These are phyloP conservation scores for Apis laboriosa DNA, from an alignment of 1,140 invertebrate species.

Conservation along the genomic window DNA sequence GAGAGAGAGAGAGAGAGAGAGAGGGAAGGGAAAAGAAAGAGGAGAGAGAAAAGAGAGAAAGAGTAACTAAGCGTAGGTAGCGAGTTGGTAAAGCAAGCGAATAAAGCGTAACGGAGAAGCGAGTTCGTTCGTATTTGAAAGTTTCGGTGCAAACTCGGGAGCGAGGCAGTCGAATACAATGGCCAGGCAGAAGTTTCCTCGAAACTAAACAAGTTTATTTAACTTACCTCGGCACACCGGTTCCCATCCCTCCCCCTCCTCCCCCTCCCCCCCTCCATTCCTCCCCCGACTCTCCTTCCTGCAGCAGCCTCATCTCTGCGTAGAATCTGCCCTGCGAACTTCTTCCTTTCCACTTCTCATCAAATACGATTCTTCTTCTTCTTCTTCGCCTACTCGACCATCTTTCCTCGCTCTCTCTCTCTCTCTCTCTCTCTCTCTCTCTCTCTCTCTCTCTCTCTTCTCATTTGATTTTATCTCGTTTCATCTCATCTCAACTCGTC, in stretches of 20 bases:
- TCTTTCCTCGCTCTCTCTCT: constrained; percentile 30
- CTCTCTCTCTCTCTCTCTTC: background rate
- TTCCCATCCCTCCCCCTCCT: constrained; percentile 36
- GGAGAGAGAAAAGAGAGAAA: too few species aligned
- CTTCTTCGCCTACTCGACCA: constrained; percentile 8
- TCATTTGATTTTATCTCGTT: background rate
- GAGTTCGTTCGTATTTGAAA: constrained; percentile 75
- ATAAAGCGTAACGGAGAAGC: constrained; percentile 77
- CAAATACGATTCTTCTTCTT: constrained; percentile 37
- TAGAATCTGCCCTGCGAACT: constrained; percentile 45
- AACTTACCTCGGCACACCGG: constrained; percentile 71
- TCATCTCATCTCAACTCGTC: background rate
- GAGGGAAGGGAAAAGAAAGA: too few species aligned
- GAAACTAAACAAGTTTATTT: constrained; percentile 79
- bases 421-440: background rate
- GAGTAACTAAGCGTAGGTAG: constrained; percentile 24
- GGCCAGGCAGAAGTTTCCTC: constrained; percentile 73
- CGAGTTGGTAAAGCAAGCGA: constrained; percentile 72
- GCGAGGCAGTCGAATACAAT: constrained; percentile 76
- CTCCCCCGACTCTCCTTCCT: constrained; percentile 29
- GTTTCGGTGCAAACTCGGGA: constrained; percentile 67
- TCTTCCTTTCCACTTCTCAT: constrained; percentile 21
- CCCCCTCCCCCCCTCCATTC: constrained; percentile 2
- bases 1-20: too few species aligned
- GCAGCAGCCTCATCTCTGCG: constrained; percentile 31